Base-by-base conservation (phyloP, 2,888 invertebrate species). In the Platycheirus rosarum region DNA sequence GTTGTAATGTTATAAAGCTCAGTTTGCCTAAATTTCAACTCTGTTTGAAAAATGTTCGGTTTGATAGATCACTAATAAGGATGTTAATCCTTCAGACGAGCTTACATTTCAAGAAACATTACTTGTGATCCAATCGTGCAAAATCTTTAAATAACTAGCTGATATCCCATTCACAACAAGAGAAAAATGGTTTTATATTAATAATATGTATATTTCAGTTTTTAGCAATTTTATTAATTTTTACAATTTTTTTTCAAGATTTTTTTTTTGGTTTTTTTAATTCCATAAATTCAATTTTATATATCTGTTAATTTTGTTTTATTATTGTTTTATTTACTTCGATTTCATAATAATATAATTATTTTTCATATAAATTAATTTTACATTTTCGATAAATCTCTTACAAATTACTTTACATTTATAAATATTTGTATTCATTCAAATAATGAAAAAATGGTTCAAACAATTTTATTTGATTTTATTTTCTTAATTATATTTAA, bases 121-220 rank as follows among this genome's bases (percentile, higher is more conserved):
- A n/a, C n/a, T n/a, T n/a, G n/a, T n/a, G n/a, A n/a, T n/a, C n/a
- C n/a, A n/a, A n/a, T n/a, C n/a, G n/a, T n/a, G n/a, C n/a, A n/a
- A n/a, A n/a, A n/a, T n/a, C n/a, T n/a, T n/a, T n/a, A n/a, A n/a
- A n/a, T n/a, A n/a, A n/a, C n/a, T n/a, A n/a, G n/a, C n/a, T n/a
- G n/a, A n/a, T n/a, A n/a, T n/a, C n/a, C n/a, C n/a, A n/a, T n/a
- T n/a, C n/a, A 6, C 55, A 74, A 74, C 48, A 68, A 74, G 57
- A 75, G 9, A 49, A 5, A 4, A 5, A 16, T 2, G 26, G 35
- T 26, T 65, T 44, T 40, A 57, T 57, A 57, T 26, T 57, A 40
- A 35, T 82, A 71, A 76, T 82, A 68, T n/a, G n/a, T n/a, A n/a
- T 77, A 71, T 63, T 73, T 71, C 48, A 66, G 62, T 71, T 55